Evolutionary conservation across 30 jellyfish, hydroid and myxozoan genomes (phyloP).

Genomic region (Hydractinia symbiolongicarpus): DNA sequence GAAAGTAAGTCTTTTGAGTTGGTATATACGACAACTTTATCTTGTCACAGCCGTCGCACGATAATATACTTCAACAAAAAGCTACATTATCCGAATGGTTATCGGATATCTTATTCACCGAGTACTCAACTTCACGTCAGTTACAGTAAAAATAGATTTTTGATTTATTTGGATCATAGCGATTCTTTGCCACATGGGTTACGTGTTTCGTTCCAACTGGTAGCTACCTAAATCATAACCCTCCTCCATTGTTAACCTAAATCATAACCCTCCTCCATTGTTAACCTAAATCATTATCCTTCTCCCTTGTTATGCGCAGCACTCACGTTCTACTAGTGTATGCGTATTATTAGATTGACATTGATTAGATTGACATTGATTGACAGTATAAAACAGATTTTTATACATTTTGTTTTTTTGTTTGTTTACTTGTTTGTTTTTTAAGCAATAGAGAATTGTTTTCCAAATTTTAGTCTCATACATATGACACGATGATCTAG

Average conservation of each 20-base stretch:
- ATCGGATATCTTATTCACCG: conserved; percentile 34
- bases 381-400: too few relatives aligned
- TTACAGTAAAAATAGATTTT: conserved; percentile 46
- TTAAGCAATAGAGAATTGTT: too few relatives aligned
- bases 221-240: background rate
- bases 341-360: too few relatives aligned
- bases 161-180: conserved; percentile 38
- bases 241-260: background rate
- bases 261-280: background rate
- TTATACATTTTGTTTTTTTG: too few relatives aligned
- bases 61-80: conserved; percentile 58
- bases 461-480: too few relatives aligned
- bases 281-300: background rate
- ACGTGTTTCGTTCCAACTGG: conserved; percentile 24
- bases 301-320: background rate
- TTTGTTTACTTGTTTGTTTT: too few relatives aligned
- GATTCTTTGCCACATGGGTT: conserved; percentile 29
- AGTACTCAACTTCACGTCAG: conserved; percentile 19
- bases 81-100: conserved; percentile 80
- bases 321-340: too few relatives aligned
- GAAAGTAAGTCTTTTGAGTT: conserved; percentile 41
- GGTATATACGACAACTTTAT: conserved; percentile 37
- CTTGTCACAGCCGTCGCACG: conserved; percentile 51
- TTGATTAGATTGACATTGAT: too few relatives aligned
- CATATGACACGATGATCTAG: too few relatives aligned